Conservation (phyloP, 1,140 invertebrate genomes). For the Potamilus streckersoni region DNA sequence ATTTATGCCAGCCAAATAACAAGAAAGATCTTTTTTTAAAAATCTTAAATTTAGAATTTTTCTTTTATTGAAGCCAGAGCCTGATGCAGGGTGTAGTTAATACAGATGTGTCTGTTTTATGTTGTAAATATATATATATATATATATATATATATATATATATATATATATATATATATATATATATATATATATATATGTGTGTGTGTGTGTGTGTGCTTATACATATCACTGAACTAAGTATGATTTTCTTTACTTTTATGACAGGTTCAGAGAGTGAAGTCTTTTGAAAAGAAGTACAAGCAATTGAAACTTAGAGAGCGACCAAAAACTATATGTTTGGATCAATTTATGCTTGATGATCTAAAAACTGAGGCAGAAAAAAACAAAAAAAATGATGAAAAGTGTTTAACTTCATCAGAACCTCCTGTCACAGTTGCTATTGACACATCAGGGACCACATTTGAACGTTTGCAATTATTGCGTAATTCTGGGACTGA, state of each 20-base stretch:
- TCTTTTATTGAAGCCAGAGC: too few species aligned
- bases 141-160: too few species aligned
- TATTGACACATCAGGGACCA: constrained; percentile 57
- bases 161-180: too few species aligned
- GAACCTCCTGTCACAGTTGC: constrained; percentile 37
- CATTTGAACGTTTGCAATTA: constrained; percentile 58
- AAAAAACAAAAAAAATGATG: constrained; percentile 25
- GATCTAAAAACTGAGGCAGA: constrained; percentile 29
- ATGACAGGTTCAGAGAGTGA: constrained; percentile 37
- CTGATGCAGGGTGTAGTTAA: too few species aligned
- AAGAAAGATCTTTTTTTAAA: too few species aligned
- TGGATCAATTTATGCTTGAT: constrained; percentile 37
- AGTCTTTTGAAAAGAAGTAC: constrained; percentile 52
- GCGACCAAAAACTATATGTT: constrained; percentile 48
- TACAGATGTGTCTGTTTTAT: too few species aligned
- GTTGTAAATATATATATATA: too few species aligned
- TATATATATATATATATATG: too few species aligned
- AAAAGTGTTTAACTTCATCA: constrained; percentile 50
- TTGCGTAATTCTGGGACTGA: constrained; percentile 48
- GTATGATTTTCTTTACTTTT: not conserved
- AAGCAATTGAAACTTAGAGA: constrained; percentile 42
- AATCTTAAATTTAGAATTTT: too few species aligned
- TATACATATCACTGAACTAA: not conserved
- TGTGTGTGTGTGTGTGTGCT: too few species aligned
- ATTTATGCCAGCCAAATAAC: too few species aligned